phyloP scores from a whole-genome alignment of 2,888 invertebrate species.

The Oligia strigilis region DNA sequence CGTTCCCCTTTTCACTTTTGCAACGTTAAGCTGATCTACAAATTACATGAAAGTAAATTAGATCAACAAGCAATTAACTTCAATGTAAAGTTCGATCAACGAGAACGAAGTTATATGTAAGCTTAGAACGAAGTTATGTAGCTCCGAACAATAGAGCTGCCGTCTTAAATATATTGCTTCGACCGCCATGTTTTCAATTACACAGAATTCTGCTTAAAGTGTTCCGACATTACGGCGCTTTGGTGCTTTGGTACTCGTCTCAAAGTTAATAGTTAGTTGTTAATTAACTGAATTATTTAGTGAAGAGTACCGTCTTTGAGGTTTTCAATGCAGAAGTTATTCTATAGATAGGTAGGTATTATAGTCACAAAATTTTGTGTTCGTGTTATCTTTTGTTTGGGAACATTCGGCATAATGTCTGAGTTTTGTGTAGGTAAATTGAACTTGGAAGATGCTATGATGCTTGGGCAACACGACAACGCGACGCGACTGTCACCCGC shows the following conservation, averaged over 20 bases:
- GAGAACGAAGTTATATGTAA: slow-evolving; percentile 33
- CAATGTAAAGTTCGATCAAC: slow-evolving; percentile 35
- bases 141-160: slow-evolving; percentile 29
- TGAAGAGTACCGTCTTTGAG: slow-evolving; percentile 2
- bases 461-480: too few relatives aligned
- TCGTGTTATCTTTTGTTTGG: background rate
- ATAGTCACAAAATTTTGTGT: background rate
- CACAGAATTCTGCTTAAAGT: slow-evolving; percentile 42
- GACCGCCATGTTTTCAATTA: slow-evolving; percentile 55
- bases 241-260: slow-evolving; percentile 9
- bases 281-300: slow-evolving; percentile 50
- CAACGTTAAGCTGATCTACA: background rate
- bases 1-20: background rate
- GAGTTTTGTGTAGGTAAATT: background rate
- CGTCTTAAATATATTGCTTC: slow-evolving; percentile 48
- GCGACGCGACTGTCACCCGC: too few relatives aligned
- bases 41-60: slow-evolving; percentile 20
- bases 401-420: background rate
- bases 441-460: background rate
- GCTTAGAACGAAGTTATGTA: slow-evolving; percentile 41
- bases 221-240: slow-evolving; percentile 31
- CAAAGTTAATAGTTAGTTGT: slow-evolving; percentile 16
- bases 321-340: slow-evolving; percentile 6
- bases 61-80: slow-evolving; percentile 28
- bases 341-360: background rate